Evolutionary conservation across 2,888 invertebrate genomes (phyloP).

Genomic region (Sicus ferrugineus): DNA sequence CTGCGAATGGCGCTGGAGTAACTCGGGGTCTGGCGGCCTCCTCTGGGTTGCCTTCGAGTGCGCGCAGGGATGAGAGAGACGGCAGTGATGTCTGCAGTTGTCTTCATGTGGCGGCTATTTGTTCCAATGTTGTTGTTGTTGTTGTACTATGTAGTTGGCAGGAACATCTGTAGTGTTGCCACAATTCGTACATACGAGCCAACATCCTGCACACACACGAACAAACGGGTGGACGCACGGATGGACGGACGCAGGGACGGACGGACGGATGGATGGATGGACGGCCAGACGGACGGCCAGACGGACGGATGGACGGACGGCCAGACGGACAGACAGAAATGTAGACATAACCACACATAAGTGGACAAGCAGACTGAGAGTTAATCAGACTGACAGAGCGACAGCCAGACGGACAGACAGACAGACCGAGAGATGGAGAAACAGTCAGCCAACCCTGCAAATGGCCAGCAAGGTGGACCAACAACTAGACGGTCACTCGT

Average conservation of each 20-base stretch:
- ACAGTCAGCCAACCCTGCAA: background rate
- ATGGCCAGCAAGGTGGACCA: background rate
- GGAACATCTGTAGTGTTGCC: conserved; percentile 32
- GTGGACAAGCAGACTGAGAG: background rate
- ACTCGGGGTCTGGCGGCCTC: background rate
- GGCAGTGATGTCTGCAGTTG: conserved; percentile 26
- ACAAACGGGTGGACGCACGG: background rate
- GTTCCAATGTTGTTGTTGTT: conserved; percentile 25
- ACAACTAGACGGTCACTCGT: background rate
- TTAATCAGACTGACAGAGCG: background rate
- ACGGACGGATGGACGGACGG: background rate
- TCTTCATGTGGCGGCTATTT: conserved; percentile 23
- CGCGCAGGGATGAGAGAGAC: background rate
- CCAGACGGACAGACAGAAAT: background rate
- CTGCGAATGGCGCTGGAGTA: background rate
- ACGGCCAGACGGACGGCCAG: background rate
- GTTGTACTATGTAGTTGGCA: conserved; percentile 22
- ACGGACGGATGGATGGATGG: background rate
- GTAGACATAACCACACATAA: background rate
- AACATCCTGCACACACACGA: background rate
- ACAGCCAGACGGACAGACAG: background rate
- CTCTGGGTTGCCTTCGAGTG: conserved; percentile 7
- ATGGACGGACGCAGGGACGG: background rate
- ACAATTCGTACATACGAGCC: conserved; percentile 26
- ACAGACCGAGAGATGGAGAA: background rate